Evolutionary conservation across 2,888 invertebrate genomes (phyloP).

Genomic region (Apodemia zela): DNA sequence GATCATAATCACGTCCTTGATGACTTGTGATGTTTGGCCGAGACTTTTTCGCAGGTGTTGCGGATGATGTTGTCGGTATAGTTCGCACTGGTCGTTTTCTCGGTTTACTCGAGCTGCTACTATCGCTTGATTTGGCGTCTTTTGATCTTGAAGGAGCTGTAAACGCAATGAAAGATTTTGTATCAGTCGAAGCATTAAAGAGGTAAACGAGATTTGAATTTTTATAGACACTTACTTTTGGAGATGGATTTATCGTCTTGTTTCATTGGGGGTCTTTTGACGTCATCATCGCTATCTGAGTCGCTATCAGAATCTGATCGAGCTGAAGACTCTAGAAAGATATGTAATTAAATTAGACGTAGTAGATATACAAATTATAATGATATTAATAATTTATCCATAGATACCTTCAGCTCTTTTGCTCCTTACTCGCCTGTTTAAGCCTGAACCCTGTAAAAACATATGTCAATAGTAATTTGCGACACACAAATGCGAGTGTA

Average conservation of each 20-base stretch:
- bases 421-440: slow-evolving; percentile 58
- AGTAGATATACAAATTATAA: not conserved
- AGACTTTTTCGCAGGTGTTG: slow-evolving; percentile 60
- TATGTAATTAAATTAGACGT: slow-evolving; percentile 19
- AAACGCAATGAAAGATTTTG: slow-evolving; percentile 24
- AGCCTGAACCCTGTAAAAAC: slow-evolving; percentile 64
- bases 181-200: not conserved
- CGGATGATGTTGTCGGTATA: slow-evolving; percentile 52
- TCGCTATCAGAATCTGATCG: slow-evolving; percentile 73
- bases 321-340: slow-evolving; percentile 59
- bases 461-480: not conserved
- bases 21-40: slow-evolving; percentile 48
- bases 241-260: slow-evolving; percentile 55
- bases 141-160: slow-evolving; percentile 58
- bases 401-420: slow-evolving; percentile 64
- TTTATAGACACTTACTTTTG: slow-evolving; percentile 47
- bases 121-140: slow-evolving; percentile 65
- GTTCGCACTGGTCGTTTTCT: slow-evolving; percentile 62
- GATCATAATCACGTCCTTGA: slow-evolving; percentile 86
- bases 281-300: slow-evolving; percentile 74
- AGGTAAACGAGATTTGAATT: not conserved
- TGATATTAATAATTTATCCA: not conserved
- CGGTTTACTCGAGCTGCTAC: slow-evolving; percentile 63
- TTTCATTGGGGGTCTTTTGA: slow-evolving; percentile 65
- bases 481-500: not conserved